phyloP scores from a whole-genome alignment of 1,140 invertebrate genomes.

The Schlechtendalia chinensis region DNA sequence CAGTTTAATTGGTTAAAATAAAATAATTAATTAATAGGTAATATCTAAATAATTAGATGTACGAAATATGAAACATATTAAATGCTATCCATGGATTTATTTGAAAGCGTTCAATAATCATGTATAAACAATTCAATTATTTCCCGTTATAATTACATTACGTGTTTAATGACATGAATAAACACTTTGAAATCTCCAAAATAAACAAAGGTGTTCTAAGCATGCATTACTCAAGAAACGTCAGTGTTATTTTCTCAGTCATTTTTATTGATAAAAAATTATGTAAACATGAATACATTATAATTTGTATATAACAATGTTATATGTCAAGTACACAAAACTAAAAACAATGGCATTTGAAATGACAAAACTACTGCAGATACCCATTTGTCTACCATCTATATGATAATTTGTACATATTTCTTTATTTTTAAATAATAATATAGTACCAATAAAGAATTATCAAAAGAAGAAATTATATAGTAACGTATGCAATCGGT shows the following conservation, averaged over 20 bases:
- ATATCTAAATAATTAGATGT: too few relatives aligned
- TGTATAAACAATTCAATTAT: too few relatives aligned
- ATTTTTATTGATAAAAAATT: neutral
- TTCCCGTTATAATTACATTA: neutral
- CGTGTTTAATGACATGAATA: neutral
- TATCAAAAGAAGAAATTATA: neutral
- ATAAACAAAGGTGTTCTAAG: neutral
- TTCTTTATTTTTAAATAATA: neutral
- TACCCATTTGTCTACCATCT: neutral
- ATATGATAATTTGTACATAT: neutral
- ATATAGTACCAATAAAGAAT: neutral
- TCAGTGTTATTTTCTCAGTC: neutral
- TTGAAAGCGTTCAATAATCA: too few relatives aligned
- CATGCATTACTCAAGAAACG: neutral
- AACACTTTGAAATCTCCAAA: neutral
- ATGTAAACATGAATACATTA: neutral
- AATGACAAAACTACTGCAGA: neutral
- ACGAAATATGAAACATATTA: too few relatives aligned
- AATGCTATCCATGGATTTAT: too few relatives aligned
- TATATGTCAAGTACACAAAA: neutral
- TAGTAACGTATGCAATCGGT: neutral
- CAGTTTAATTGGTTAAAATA: too few relatives aligned
- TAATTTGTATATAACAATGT: neutral
- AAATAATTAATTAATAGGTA: too few relatives aligned
- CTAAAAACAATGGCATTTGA: neutral